Evolutionary conservation across 1,140 invertebrate species (phyloP), one percentile per base, ranked within the genome.

Genomic region (Drosophila murphyi): DNA sequence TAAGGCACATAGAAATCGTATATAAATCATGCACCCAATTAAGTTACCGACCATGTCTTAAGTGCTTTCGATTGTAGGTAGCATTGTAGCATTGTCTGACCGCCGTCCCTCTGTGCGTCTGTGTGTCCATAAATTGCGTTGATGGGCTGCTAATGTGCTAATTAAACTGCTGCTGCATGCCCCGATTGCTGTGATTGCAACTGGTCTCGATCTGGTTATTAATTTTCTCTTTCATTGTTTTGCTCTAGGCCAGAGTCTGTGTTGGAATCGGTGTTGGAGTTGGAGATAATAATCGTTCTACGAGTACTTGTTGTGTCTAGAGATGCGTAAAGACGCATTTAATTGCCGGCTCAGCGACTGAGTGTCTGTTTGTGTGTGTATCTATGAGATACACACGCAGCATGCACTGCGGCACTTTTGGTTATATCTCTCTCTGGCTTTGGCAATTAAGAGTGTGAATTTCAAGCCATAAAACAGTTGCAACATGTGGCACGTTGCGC

Each of bases 141-240:
- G 82, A 88, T 88, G 80, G 72, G 78, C 73, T 72, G 77, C 74
- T 87, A 87, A 87, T 88, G 85, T 72, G 80, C 76, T 86, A 87
- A 89, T 87, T 87, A 88, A 83, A 69, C 83, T 65, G 65, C 72
- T 73, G 76, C 65, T 74, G 59, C 72, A 60, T 54, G 56, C 64
- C 60, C 35, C 39, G n/a, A 41, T 3, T 35, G 31, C 10, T 20
- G 34, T 52, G 65, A 75, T 62, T 87, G 82, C 82, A 78, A 72
- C 82, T 68, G 82, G n/a, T 20, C 20, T 20, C 76, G 67, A 72
- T 50, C 78, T 73, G 69, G 59, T 81, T 88, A 83, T 88, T 78
- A 80, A 89, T 89, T 88, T 88, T 88, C 85, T 89, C 86, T 89
- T 89, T 87, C 83, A 89, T 82, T 87, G 82, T 82, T 74, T 72